These are phyloP conservation scores for Folsomia candida DNA, from an alignment of 2,888 invertebrate species.

Conservation along the genomic window DNA sequence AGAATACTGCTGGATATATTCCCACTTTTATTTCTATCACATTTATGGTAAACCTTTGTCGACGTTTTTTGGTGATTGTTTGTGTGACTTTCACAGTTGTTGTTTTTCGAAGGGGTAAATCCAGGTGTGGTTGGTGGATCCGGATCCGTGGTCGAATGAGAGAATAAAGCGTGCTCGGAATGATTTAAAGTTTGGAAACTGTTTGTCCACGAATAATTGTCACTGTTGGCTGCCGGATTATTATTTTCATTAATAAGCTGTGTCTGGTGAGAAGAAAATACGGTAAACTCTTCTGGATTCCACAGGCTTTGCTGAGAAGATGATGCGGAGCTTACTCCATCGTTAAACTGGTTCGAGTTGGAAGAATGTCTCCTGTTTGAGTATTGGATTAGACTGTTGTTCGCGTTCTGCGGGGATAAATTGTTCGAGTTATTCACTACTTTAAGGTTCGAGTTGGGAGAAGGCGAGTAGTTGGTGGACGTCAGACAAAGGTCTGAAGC, in stretches of 20 bases:
- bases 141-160: not conserved
- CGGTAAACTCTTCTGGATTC: not conserved
- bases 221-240: not conserved
- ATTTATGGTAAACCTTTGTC: not conserved
- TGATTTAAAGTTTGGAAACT: not conserved
- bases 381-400: conserved; percentile 6
- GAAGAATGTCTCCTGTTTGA: conserved; percentile 1
- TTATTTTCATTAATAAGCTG: not conserved
- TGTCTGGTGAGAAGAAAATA: not conserved
- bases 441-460: not conserved
- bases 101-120: not conserved
- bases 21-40: not conserved
- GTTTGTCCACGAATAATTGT: not conserved
- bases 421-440: not conserved
- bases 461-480: not conserved
- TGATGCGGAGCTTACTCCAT: not conserved
- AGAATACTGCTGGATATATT: not conserved
- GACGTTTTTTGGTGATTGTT: not conserved
- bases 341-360: not conserved
- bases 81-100: not conserved
- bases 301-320: not conserved
- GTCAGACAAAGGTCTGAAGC: conserved; percentile 16
- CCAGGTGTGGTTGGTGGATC: not conserved
- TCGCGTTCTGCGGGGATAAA: conserved; percentile 4
- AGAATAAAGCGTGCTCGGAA: too few relatives aligned